Evolutionary conservation across 2,888 invertebrate species (phyloP), one percentile per base, ranked within the genome.

Genomic region (Drosophila glabriapex): DNA sequence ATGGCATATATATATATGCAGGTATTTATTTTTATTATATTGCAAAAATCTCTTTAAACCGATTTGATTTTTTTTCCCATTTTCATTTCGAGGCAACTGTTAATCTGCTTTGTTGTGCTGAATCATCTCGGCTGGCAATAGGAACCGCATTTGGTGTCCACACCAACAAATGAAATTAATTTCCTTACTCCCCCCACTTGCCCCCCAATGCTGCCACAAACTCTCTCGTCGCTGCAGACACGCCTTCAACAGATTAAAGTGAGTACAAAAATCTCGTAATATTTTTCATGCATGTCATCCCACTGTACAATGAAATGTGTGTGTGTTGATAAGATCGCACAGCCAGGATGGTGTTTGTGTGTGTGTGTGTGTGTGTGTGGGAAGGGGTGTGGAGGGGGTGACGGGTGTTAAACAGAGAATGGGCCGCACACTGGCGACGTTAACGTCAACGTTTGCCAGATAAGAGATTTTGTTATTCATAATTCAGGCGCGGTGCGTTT

Each of bases 391-490:
- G 22, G 14, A 19, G 33, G 9, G 50, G 16, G 37, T 46, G 31
- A 53, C 14, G 25, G 49, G 35, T 31, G 54, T 46, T 68, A 16
- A 54, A 35, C 54, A 35, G 25, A 55, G 35, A 28, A 55, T 55
- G 55, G 28, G 55, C 37, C 55, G 37, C 46, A 25, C 37, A 55
- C 19, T 50, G 50, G 22, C 10, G 6, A 28, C 2, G 69, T 54
- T 37, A 28, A 72, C 68, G 78, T 80, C 72, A 78, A 72, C 82
- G 68, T 76, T 46, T 73, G 16, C 72, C 19, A 85, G 83, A 82
- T 81, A 68, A 63, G 37, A 76, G 76, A 85, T 84, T 82, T 80
- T 33, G 22, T 54, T 74, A 79, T 85, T 88, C 76, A 78, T 77
- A 85, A 79, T 72, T 73, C 69, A 74, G 58, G 67, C 61, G 73